Evolutionary conservation across 2,113 vertebrate genomes (phyloP).

Genomic region (Aptenodytes patagonicus): DNA sequence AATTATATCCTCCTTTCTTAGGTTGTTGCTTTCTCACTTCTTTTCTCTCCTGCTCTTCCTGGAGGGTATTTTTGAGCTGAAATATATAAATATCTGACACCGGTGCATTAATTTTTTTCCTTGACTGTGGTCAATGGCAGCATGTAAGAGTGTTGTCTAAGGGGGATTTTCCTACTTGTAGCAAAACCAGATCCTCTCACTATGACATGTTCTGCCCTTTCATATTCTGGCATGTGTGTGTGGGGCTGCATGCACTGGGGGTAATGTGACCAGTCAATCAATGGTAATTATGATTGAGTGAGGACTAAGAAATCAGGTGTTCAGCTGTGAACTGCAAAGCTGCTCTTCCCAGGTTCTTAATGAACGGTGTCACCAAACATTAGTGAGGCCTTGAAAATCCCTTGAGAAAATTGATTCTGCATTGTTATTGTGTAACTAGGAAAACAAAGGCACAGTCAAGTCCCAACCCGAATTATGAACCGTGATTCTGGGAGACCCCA

Average conservation of each 20-base stretch:
- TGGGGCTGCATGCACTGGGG: neutral
- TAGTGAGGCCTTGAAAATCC: neutral
- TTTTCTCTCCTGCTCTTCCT: constrained; percentile 12
- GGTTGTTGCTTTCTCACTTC: neutral
- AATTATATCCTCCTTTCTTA: constrained; percentile 23
- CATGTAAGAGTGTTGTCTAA: neutral
- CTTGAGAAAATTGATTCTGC: neutral
- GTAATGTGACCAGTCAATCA: neutral
- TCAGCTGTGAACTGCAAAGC: neutral
- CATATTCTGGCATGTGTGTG: neutral
- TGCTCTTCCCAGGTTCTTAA: neutral
- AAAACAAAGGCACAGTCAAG: constrained; percentile 10
- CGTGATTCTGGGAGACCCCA: neutral
- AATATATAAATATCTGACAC: neutral
- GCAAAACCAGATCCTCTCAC: neutral
- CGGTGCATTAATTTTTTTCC: neutral
- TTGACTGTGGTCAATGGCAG: neutral
- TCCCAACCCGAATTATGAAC: neutral
- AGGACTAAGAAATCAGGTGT: neutral
- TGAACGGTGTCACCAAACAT: neutral
- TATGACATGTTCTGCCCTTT: neutral
- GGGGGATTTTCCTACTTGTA: neutral
- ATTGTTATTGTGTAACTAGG: neutral
- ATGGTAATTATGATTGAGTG: neutral
- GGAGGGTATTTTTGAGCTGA: neutral